Evolutionary conservation across 2,888 invertebrate species (phyloP), one percentile per base, ranked within the genome.

Genomic region (Agonopterix heracliana): DNA sequence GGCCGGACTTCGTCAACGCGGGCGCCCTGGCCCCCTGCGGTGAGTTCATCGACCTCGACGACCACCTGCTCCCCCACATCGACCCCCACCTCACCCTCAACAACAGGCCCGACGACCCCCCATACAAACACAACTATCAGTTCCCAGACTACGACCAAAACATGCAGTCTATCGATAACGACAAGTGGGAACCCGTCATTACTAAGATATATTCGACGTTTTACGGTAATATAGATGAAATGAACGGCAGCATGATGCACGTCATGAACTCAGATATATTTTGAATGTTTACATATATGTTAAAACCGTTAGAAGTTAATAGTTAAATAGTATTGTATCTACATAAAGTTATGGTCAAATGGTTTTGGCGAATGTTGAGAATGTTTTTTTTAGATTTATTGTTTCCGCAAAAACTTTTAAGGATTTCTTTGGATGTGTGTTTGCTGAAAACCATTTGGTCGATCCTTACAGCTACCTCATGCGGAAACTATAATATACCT

Each of bases 401-500:
- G 35, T n/a, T 44, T 26, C 26, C 13, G 26, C 13, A 44, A 34
- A 26, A 26, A 26, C 7, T 26, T 34, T 44, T 17, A 11, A 40
- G 41, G 12, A 26, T 41, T 41, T 47, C 13, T 47, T 46, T 35
- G 41, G 26, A 47, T 43, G 43, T 2, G n/a, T 47, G 48, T 14
- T 48, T 26, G 49, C 42, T 44, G 46, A 48, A 47, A 41, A 50
- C 54, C 54, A 47, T 52, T 50, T 45, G 56, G 51, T 55, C 59
- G 46, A 48, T 54, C 53, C 49, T 38, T 38, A 52, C 66, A 72
- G 68, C 87, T 86, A 86, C 87, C 87, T 87, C 86, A 81, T 54
- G 59, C 70, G 64, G 68, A 61, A 80, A 81, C 74, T 62, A 77
- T 59, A 68, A 76, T 76, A 78, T 87, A 87, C 87, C 87, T 87